Evolutionary conservation across 1,140 invertebrate species (phyloP).

Genomic region (Drosophila subpulchrella): DNA sequence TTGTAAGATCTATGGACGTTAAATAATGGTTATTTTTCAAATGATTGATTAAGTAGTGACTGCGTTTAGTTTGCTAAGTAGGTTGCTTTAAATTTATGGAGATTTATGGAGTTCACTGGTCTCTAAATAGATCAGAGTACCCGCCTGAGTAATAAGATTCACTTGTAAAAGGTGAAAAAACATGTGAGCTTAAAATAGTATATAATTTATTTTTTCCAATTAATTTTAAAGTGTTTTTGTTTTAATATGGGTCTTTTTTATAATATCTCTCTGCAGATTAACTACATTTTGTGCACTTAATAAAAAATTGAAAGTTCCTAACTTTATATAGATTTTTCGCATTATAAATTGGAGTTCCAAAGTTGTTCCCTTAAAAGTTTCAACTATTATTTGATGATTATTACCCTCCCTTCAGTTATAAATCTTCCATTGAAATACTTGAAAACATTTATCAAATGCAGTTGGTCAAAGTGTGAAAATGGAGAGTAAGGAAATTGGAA

Average conservation of each 20-base stretch:
- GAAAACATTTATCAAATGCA: slow-evolving; percentile 74
- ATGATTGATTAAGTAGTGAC: slow-evolving; percentile 1
- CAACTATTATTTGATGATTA: slow-evolving; percentile 71
- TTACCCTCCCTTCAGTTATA: slow-evolving; percentile 36
- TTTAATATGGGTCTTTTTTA: no score
- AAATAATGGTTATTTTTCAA: slow-evolving; percentile 8
- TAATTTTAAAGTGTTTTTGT: no score
- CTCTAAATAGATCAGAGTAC: not conserved
- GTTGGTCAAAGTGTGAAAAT: slow-evolving; percentile 67
- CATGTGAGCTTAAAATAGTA: no score
- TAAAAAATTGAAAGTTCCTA: no score
- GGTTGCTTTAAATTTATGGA: slow-evolving; percentile 12
- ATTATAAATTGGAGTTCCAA: not conserved
- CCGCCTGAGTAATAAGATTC: not conserved
- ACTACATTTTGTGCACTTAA: no score
- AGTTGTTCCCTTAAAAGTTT: not conserved
- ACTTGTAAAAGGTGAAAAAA: no score
- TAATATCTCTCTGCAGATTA: no score
- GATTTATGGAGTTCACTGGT: slow-evolving; percentile 11
- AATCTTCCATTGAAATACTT: slow-evolving; percentile 41
- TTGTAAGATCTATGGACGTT: not conserved
- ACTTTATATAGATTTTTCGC: not conserved
- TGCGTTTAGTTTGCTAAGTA: not conserved
- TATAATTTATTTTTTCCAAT: no score
- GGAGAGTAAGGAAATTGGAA: slow-evolving; percentile 39